Conservation (phyloP, 1,140 invertebrate species). For the Cotesia chilonis region DNA sequence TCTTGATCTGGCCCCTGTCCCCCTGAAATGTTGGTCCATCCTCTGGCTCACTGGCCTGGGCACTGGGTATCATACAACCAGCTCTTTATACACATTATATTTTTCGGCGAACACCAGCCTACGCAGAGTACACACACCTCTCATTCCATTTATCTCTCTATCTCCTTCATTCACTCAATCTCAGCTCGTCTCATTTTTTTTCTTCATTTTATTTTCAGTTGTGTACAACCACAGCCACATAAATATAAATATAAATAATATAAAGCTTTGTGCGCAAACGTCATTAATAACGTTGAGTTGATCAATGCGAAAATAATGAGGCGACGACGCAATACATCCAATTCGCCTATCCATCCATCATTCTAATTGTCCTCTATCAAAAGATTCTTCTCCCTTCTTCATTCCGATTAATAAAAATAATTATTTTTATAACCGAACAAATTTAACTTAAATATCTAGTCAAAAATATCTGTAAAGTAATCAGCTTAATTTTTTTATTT, state of each 20-base stretch:
- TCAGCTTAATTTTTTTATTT: no score
- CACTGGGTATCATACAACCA: neutral
- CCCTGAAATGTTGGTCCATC: neutral
- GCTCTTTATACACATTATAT: neutral
- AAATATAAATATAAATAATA: no score
- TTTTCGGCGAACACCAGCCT: neutral
- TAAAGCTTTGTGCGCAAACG: neutral
- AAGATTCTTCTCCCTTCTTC: no score
- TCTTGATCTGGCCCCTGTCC: neutral
- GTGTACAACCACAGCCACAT: neutral
- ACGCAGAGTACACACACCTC: neutral
- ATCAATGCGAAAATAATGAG: conserved; percentile 26
- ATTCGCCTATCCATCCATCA: conserved; percentile 14
- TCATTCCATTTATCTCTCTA: conserved; percentile 1
- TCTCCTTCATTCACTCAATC: conserved; percentile 9
- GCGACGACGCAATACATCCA: conserved; percentile 17
- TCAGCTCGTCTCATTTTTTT: neutral
- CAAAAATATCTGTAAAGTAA: no score
- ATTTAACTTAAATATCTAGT: no score
- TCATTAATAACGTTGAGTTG: conserved; percentile 17
- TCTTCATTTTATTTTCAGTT: neutral
- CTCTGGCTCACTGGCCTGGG: neutral
- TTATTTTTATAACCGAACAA: no score
- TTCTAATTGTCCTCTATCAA: conserved; percentile 10
- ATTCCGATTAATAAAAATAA: no score